Evolutionary conservation across 2,113 vertebrate genomes (phyloP), one percentile per base, ranked within the genome.

Genomic region (Pavo muticus): DNA sequence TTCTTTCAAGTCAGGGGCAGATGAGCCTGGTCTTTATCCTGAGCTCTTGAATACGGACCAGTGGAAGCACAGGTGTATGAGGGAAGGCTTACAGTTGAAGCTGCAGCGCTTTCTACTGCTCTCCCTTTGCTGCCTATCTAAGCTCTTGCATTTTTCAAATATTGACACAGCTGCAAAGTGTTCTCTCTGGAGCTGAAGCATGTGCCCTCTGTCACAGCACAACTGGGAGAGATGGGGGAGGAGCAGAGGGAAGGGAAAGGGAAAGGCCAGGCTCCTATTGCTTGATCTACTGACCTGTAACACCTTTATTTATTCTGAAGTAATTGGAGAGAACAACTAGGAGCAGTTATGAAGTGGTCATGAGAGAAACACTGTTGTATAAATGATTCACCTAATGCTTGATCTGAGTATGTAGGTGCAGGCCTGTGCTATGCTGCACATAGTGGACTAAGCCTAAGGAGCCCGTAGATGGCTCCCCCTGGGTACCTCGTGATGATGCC

Each of bases 131-230:
- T 93, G 80, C 30, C 50, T 57, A 4, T 14, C 67, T 85, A 71
- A 90, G 72, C 59, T 92, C 63, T 52, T 87, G 54, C 48, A 21
- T 75, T 47, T 39, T 47, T 87, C 93, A 96, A 95, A 97, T 97
- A 97, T 97, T 97, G 93, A 97, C 95, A 91, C 84, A 95, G 92
- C 83, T 96, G 95, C 63, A 64, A 69, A 94, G 86, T 10, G 54
- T 90, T 88, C 75, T 74, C 9, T 3, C 59, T 90, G 81, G 80
- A 84, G 65, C 69, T 70, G 80, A 65, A 86, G 77, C 30, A 0
- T 11, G 63, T 84, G n/a, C 73, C 76, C 89, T 67, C 56, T 67
- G 69, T 67, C 86, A 72, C 59, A 54, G 56, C 61, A 80, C 40
- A 52, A 29, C 35, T 21, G 2, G 71, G 47, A 77, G 56, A 74